phyloP scores from a whole-genome alignment of 2,888 invertebrate species.

The Eledone cirrhosa region DNA sequence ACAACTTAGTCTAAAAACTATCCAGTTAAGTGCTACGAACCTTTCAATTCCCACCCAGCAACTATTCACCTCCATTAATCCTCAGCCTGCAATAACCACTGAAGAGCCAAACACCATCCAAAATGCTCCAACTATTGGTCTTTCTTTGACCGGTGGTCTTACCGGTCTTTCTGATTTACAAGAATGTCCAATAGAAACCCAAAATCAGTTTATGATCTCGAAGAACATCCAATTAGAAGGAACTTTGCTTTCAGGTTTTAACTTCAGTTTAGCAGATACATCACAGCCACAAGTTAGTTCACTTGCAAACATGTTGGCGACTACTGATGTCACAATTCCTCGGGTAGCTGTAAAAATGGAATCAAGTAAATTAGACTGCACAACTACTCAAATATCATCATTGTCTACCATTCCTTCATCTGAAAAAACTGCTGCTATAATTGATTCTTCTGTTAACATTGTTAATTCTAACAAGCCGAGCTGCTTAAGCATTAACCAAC shows the following conservation, averaged over 20 bases:
- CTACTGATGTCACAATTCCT: background rate
- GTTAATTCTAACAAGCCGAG: background rate
- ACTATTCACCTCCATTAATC: background rate
- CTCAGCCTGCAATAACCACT: background rate
- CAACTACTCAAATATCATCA: background rate
- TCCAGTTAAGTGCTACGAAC: background rate
- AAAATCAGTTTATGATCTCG: slow-evolving; percentile 8
- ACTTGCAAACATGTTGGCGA: background rate
- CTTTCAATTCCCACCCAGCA: slow-evolving; percentile 6
- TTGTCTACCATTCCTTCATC: background rate
- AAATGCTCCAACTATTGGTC: background rate
- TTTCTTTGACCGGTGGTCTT: slow-evolving; percentile 11
- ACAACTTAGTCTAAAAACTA: background rate
- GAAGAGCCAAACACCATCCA: no score
- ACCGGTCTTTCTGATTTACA: background rate
- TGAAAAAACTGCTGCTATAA: background rate
- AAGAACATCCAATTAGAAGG: slow-evolving; percentile 24
- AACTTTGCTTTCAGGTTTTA: slow-evolving; percentile 6
- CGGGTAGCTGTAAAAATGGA: slow-evolving; percentile 12
- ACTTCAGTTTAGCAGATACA: background rate
- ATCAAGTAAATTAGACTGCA: background rate
- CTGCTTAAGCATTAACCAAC: background rate
- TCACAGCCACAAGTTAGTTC: background rate
- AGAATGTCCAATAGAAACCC: slow-evolving; percentile 3
- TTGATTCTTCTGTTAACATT: no score